Base-by-base conservation (phyloP, 1,140 invertebrate species). In the Rhyacophila brunnea region DNA sequence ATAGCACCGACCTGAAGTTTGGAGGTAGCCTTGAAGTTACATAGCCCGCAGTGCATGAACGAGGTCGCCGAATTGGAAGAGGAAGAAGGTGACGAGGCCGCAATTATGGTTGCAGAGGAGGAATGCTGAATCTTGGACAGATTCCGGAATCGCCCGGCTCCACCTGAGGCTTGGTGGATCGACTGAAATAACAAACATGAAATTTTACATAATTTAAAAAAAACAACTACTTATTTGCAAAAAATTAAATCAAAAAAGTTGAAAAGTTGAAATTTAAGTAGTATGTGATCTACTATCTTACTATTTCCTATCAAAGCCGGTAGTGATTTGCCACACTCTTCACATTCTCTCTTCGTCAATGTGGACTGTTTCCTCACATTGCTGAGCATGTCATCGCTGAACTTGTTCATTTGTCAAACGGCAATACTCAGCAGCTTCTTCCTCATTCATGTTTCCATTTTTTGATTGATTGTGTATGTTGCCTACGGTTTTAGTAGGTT, bases 1-100 rank as follows among this genome's bases (percentile, higher is more conserved):
- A 13, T 6, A 13, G 9, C 4, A 45, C 15, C 38, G 32, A 58
- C 73, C 68, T 71, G 68, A 5, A 65, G 46, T 57, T 71, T 68
- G 3, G 67, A 66, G 52, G 57, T 32, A 10, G 62, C 71, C n/a
- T 69, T 48, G 66, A 59, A 74, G n/a, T 71, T 70, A 51, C 74
- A 74, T 6, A 69, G 63, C 17, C 70, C 72, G 46, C 73, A 76
- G 66, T 74, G 72, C 23, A 66, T 67, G 42, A 68, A 66, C 38
- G 40, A 66, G 65, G 28, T 64, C 45, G 11, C 59, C 57, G 66
- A 4, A 65, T 62, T 20, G 28, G 19, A 46, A 6, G 13, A 10
- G 35, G 38, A n/a, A n/a, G n/a, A n/a, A n/a, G 34, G 58, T 59
- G 32, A 36, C 17, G 38, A 47, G 18, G 49, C 62, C 9, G 19